Percentiles rank a stretch among this genome's conserved stretches.
Evolutionary conservation across 2,888 invertebrate species (phyloP).

Genomic region (Xylocampa areola): DNA sequence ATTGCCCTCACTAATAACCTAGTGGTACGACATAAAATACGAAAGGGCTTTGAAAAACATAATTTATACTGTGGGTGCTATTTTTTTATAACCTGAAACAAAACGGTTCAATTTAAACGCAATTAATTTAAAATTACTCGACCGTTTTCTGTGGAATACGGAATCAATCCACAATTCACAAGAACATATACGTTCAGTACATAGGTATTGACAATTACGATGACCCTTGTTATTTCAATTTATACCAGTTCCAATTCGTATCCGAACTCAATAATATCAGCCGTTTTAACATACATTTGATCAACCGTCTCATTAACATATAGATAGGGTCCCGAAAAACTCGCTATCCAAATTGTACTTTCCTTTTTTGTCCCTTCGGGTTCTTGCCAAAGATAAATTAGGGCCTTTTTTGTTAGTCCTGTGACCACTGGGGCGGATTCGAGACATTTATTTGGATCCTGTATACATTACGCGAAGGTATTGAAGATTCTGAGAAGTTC

Average conservation of each 20-base stretch:
- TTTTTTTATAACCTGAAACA: not conserved
- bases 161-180: constrained; percentile 15
- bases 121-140: not conserved
- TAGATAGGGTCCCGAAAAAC: constrained; percentile 75
- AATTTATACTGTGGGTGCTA: not conserved
- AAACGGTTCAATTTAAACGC: constrained; percentile 8
- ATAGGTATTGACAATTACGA: constrained; percentile 58
- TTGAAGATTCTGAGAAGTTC: constrained; percentile 65
- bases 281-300: constrained; percentile 80
- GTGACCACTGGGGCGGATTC: constrained; percentile 68
- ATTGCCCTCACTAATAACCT: too few relatives aligned
- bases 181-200: not conserved
- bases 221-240: constrained; percentile 74
- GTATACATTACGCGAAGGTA: constrained; percentile 66
- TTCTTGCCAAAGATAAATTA: constrained; percentile 74
- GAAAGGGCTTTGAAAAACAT: too few relatives aligned
- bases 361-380: constrained; percentile 70
- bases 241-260: constrained; percentile 60
- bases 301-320: constrained; percentile 78
- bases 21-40: not conserved
- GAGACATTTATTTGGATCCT: constrained; percentile 68
- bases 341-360: constrained; percentile 73
- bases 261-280: constrained; percentile 69
- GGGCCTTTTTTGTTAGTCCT: constrained; percentile 67
- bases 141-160: not conserved